A percentile compares a stretch with the other conserved stretches of the same genome.
Conservation (phyloP, 2,113 vertebrate species). For the Grantiella picta region DNA sequence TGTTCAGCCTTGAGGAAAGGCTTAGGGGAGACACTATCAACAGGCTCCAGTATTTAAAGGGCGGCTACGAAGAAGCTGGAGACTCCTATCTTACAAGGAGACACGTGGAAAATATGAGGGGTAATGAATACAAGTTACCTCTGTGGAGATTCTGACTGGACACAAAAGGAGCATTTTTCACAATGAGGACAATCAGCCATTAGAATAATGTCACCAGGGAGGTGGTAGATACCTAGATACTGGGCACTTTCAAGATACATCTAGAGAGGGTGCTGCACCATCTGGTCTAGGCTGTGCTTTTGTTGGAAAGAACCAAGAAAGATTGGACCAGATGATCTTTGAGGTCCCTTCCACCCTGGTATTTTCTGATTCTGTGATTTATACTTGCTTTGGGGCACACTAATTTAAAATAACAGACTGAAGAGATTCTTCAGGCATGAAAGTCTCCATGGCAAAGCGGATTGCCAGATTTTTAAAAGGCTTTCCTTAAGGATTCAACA, state of each 20-base stretch:
- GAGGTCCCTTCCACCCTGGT: neutral
- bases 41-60: neutral
- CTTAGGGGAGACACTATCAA: neutral
- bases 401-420: slow-evolving; percentile 12
- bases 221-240: neutral
- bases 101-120: neutral
- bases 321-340: neutral
- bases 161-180: neutral
- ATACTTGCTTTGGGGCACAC: neutral
- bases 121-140: neutral
- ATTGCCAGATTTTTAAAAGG: neutral
- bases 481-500: neutral
- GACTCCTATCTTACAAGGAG: neutral
- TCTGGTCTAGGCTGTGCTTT: neutral
- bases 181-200: neutral
- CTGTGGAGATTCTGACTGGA: neutral
- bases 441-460: neutral
- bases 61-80: neutral
- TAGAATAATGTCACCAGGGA: neutral
- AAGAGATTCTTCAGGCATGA: neutral
- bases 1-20: neutral
- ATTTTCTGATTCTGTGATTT: neutral
- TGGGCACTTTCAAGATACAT: neutral
- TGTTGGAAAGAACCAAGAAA: neutral
- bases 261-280: neutral